A percentile compares a stretch with the other conserved stretches of the same genome.
phyloP scores from a whole-genome alignment of 2,797 vertebrate species.

The Crocodylus rhombifer region DNA sequence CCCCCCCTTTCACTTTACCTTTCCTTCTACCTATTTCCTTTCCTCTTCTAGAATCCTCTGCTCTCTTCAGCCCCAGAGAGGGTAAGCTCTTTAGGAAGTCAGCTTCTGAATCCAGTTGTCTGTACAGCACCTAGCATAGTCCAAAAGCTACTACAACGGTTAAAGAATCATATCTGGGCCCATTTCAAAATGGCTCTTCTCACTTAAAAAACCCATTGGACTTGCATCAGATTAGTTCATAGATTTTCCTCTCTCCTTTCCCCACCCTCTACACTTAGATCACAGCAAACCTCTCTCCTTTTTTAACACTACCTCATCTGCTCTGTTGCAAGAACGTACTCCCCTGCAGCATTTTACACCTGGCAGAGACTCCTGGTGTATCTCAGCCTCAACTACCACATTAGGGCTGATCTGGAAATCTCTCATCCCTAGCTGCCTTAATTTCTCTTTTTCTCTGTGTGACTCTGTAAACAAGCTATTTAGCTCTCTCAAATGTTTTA shows the following conservation, averaged over 20 bases:
- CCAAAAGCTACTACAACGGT: not conserved
- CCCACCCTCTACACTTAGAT: not conserved
- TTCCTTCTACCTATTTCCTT: not conserved
- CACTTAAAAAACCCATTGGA: not conserved
- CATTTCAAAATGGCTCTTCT: not conserved
- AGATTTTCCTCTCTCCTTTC: not conserved
- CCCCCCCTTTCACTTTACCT: not conserved
- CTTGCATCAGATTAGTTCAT: not conserved
- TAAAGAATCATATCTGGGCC: not conserved
- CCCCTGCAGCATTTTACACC: not conserved
- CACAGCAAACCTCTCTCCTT: not conserved
- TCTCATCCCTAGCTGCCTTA: not conserved
- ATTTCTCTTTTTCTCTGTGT: not conserved
- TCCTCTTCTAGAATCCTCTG: not conserved
- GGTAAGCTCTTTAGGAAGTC: not conserved
- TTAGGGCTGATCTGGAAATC: not conserved
- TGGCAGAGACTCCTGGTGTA: not conserved
- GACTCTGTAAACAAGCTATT: not conserved
- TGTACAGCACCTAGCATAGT: not conserved
- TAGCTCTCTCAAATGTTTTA: not conserved
- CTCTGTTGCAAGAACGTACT: not conserved
- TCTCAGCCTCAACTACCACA: not conserved
- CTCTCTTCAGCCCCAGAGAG: not conserved
- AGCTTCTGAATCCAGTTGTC: not conserved
- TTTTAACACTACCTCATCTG: not conserved